phyloP scores from a whole-genome alignment of 2,888 invertebrate genomes.

The Phengaris alcon region DNA sequence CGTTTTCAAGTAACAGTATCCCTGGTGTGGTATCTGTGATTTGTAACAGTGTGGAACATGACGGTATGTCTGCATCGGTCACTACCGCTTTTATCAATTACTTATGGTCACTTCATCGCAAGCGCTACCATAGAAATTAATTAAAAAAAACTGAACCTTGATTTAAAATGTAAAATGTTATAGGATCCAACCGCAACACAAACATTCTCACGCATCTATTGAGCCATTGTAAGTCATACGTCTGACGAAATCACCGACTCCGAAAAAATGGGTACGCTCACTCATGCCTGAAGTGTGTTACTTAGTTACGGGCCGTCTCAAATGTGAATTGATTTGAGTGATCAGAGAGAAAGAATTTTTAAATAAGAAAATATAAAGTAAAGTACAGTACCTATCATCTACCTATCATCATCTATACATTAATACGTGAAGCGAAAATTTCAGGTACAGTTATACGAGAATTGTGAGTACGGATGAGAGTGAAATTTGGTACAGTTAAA shows the following conservation, averaged over 20 bases:
- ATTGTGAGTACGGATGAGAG: too few relatives aligned
- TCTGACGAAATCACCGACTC: slow-evolving; percentile 5
- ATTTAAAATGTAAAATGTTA: slow-evolving; percentile 47
- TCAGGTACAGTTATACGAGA: too few relatives aligned
- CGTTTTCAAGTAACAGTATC: too few relatives aligned
- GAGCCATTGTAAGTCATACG: slow-evolving; percentile 23
- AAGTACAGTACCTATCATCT: too few relatives aligned
- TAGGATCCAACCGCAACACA: slow-evolving; percentile 46
- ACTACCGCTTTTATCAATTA: slow-evolving; percentile 48
- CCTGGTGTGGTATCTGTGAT: too few relatives aligned
- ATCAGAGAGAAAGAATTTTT: background rate
- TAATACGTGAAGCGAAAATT: too few relatives aligned
- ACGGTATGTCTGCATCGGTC: too few relatives aligned
- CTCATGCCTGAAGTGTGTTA: slow-evolving; percentile 6
- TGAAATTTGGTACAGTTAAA: too few relatives aligned
- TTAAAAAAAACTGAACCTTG: slow-evolving; percentile 34
- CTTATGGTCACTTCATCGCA: slow-evolving; percentile 46
- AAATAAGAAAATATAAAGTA: too few relatives aligned
- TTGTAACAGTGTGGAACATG: too few relatives aligned
- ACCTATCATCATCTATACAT: too few relatives aligned
- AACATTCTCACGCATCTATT: slow-evolving; percentile 48
- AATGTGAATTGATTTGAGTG: background rate
- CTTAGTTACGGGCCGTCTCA: background rate
- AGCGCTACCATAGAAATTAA: slow-evolving; percentile 24
- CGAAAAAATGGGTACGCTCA: slow-evolving; percentile 14